Conservation (phyloP, 2,888 invertebrate genomes). For the Lydus trimaculatus region DNA sequence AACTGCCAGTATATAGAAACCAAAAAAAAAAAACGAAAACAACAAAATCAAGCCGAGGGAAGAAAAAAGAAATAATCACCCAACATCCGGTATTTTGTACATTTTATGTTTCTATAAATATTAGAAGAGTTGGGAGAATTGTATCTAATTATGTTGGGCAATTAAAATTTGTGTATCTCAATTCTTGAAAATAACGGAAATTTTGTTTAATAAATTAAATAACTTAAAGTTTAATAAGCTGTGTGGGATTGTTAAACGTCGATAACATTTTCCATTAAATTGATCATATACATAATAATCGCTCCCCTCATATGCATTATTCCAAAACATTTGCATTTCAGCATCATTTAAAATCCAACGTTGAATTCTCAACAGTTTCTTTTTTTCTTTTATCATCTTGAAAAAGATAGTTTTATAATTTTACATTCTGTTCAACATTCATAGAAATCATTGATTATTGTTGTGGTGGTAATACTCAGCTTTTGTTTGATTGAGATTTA, state of each 20-base stretch:
- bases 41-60: background rate
- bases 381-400: background rate
- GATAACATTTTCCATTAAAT: constrained; percentile 49
- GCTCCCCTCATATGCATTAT: constrained; percentile 46
- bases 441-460: background rate
- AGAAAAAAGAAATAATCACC: background rate
- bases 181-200: background rate
- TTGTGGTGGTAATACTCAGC: background rate
- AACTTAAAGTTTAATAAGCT: background rate
- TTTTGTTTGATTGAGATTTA: background rate
- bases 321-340: constrained; percentile 53
- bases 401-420: background rate
- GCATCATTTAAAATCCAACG: constrained; percentile 35
- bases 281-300: constrained; percentile 39
- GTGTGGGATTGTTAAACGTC: constrained; percentile 20
- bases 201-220: background rate
- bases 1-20: background rate
- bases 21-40: background rate
- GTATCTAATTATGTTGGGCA: background rate
- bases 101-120: background rate
- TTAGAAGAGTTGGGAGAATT: background rate
- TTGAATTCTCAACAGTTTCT: background rate
- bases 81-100: background rate
- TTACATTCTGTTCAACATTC: background rate
- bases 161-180: background rate